Evolutionary conservation across 2,888 invertebrate species (phyloP).

Genomic region (Thumatha senex): DNA sequence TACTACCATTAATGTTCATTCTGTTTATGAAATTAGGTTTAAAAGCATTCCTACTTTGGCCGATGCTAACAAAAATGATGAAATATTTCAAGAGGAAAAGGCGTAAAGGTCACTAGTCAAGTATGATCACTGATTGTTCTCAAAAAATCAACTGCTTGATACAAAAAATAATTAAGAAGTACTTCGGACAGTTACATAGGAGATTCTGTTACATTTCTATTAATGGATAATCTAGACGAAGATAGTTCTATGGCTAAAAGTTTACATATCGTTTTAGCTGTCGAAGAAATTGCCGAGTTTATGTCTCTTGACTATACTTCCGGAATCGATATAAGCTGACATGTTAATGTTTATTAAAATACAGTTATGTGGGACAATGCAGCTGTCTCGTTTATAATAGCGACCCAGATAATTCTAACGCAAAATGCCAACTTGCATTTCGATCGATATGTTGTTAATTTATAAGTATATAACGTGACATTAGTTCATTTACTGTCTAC

Average conservation of each 20-base stretch:
- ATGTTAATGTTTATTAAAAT: slow-evolving; percentile 55
- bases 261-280: slow-evolving; percentile 68
- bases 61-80: slow-evolving; percentile 72
- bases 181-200: slow-evolving; percentile 70
- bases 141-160: slow-evolving; percentile 71
- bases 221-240: slow-evolving; percentile 71
- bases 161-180: slow-evolving; percentile 52
- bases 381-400: slow-evolving; percentile 38
- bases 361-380: slow-evolving; percentile 54
- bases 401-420: slow-evolving; percentile 48
- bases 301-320: slow-evolving; percentile 76
- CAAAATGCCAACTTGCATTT: slow-evolving; percentile 52
- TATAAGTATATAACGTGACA: slow-evolving; percentile 37
- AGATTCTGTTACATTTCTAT: slow-evolving; percentile 66
- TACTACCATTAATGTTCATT: slow-evolving; percentile 66
- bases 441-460: slow-evolving; percentile 26
- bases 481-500: slow-evolving; percentile 31
- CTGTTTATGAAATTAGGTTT: slow-evolving; percentile 69
- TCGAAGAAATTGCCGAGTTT: slow-evolving; percentile 75
- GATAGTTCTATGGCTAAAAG: slow-evolving; percentile 67
- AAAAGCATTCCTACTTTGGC: slow-evolving; percentile 73
- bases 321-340: slow-evolving; percentile 76
- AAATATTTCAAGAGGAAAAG: slow-evolving; percentile 75
- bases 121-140: slow-evolving; percentile 69
- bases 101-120: slow-evolving; percentile 62